A percentile compares a stretch with the other conserved stretches of the same genome.
phyloP scores from a whole-genome alignment of 2,888 invertebrate species.

The Minunthozetes semirufus region DNA sequence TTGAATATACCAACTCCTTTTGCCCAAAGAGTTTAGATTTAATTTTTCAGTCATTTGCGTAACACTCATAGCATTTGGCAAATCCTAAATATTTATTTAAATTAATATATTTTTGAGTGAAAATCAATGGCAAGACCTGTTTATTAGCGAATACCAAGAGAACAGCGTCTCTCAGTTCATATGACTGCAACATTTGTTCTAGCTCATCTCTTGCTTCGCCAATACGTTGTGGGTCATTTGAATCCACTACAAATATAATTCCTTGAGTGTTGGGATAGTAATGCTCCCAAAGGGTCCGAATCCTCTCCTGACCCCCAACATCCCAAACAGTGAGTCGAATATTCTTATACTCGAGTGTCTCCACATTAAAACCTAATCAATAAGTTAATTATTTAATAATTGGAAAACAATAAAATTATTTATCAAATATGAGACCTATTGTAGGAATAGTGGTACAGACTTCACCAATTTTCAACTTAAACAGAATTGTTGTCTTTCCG shows the following conservation, averaged over 20 bases:
- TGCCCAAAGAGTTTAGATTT: slow-evolving; percentile 92
- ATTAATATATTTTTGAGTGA: background rate
- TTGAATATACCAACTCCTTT: slow-evolving; percentile 87
- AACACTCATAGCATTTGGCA: slow-evolving; percentile 75
- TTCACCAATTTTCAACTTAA: slow-evolving; percentile 98
- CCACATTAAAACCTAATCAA: slow-evolving; percentile 85
- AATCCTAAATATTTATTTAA: slow-evolving; percentile 41
- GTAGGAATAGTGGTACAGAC: slow-evolving; percentile 99
- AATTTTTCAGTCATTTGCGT: slow-evolving; percentile 99
- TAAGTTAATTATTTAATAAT: slow-evolving; percentile 15
- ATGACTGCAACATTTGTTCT: slow-evolving; percentile 98
- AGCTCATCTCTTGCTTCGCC: slow-evolving; percentile 97
- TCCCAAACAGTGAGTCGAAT: slow-evolving; percentile 98
- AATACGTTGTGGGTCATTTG: slow-evolving; percentile 91
- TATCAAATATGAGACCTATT: slow-evolving; percentile 64
- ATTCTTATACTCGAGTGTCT: slow-evolving; percentile 98
- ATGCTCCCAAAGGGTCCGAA: slow-evolving; percentile 94
- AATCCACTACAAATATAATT: slow-evolving; percentile 94
- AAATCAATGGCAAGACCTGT: slow-evolving; percentile 57
- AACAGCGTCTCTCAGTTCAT: slow-evolving; percentile 97
- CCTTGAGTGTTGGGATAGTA: slow-evolving; percentile 97
- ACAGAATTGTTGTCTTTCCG: slow-evolving; percentile 98
- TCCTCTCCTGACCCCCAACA: slow-evolving; percentile 96
- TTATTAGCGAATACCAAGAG: slow-evolving; percentile 99
- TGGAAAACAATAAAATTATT: no score